A percentile compares a stretch with the other conserved stretches of the same genome.
phyloP scores from a whole-genome alignment of 2,113 vertebrate species.

The Colinus virginianus region DNA sequence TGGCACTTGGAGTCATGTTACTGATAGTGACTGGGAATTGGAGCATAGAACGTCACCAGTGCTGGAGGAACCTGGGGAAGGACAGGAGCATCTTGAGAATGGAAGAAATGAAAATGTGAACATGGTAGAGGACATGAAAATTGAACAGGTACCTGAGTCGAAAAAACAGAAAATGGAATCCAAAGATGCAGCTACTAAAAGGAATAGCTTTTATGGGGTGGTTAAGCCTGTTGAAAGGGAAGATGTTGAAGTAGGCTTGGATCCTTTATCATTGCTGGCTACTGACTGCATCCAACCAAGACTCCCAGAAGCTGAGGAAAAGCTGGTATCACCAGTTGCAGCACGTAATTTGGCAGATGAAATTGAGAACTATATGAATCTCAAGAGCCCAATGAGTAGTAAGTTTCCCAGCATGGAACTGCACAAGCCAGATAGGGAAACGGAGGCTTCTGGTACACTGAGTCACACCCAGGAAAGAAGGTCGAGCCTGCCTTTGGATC shows the following conservation, averaged over 20 bases:
- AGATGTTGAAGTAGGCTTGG: constrained; percentile 90
- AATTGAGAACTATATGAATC: constrained; percentile 97
- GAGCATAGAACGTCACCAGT: constrained; percentile 63
- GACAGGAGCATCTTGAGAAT: constrained; percentile 68
- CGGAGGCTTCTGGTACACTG: neutral
- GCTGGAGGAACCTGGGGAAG: constrained; percentile 72
- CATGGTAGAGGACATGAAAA: neutral
- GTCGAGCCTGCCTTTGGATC: constrained; percentile 88
- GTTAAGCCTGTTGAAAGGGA: constrained; percentile 85
- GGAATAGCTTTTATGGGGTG: constrained; percentile 74
- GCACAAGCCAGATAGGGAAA: constrained; percentile 69
- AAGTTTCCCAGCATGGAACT: constrained; percentile 95
- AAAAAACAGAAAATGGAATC: constrained; percentile 20
- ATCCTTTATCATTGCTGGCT: constrained; percentile 92
- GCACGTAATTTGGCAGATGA: constrained; percentile 95
- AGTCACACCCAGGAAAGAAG: constrained; percentile 82
- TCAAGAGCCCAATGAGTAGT: constrained; percentile 85
- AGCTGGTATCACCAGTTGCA: constrained; percentile 80
- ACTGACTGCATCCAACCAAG: constrained; percentile 80
- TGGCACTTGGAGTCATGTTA: constrained; percentile 19
- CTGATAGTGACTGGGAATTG: constrained; percentile 67
- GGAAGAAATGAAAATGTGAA: constrained; percentile 28
- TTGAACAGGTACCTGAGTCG: constrained; percentile 3
- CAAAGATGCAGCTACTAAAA: constrained; percentile 67
- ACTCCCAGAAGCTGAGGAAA: constrained; percentile 82